Evolutionary conservation across 2,888 invertebrate genomes (phyloP).

Genomic region (Orchesella flavescens): DNA sequence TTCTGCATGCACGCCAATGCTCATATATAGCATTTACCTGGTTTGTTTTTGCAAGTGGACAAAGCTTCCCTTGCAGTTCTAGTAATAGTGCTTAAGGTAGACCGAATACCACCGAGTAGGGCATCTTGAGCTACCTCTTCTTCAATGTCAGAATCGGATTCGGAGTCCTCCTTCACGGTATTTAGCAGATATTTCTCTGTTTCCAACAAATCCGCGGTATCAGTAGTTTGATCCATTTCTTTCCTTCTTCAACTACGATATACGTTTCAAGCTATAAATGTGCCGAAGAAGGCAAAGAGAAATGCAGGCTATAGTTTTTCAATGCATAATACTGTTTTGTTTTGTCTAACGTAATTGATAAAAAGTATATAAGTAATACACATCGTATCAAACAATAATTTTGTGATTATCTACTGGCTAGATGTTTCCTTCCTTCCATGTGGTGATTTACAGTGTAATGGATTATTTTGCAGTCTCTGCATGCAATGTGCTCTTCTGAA

Average conservation of each 20-base stretch:
- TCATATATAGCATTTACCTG: constrained; percentile 16
- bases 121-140: constrained; percentile 61
- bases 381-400: not conserved
- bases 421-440: not conserved
- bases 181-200: constrained; percentile 45
- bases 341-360: not conserved
- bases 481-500: not conserved
- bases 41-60: constrained; percentile 61
- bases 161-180: not conserved
- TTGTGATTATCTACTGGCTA: not conserved
- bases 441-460: not conserved
- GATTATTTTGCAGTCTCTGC: constrained; percentile 1
- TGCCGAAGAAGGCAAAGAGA: not conserved
- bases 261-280: not conserved
- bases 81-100: constrained; percentile 65
- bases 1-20: not conserved
- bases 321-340: constrained; percentile 1
- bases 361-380: not conserved
- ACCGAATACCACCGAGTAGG: constrained; percentile 65
- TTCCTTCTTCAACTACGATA: not conserved
- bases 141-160: constrained; percentile 44
- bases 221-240: constrained; percentile 55
- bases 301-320: not conserved
- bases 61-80: constrained; percentile 65
- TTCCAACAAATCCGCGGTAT: constrained; percentile 47